phyloP scores from a whole-genome alignment of 1,140 invertebrate genomes.

The Drusus annulatus region DNA sequence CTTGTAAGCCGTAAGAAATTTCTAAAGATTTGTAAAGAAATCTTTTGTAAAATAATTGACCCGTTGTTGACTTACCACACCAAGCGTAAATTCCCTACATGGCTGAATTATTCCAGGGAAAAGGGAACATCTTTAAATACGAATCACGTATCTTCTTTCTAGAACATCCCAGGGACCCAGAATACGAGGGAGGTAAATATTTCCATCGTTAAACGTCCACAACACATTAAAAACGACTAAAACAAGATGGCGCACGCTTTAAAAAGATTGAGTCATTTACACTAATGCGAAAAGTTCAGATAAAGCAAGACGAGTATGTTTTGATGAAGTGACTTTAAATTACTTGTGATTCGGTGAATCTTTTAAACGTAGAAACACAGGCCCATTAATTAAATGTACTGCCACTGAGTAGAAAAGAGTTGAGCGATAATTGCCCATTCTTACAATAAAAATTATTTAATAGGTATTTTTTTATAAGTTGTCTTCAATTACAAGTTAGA shows the following conservation, averaged over 20 bases:
- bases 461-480: neutral
- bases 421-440: no score
- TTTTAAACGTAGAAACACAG: neutral
- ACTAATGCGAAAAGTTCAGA: no score
- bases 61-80: neutral
- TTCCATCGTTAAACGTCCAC: neutral
- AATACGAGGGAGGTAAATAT: conserved; percentile 10
- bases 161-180: neutral
- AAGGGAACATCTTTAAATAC: conserved; percentile 6
- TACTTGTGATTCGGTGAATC: neutral
- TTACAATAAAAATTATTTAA: neutral
- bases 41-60: neutral
- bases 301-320: neutral
- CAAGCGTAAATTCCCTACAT: conserved; percentile 1
- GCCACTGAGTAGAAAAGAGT: neutral
- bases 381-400: neutral
- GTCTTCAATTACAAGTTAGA: neutral
- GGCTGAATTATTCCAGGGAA: neutral
- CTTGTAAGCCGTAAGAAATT: neutral
- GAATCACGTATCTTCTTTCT: conserved; percentile 12
- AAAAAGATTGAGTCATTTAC: no score
- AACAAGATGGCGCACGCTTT: no score
- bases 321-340: neutral
- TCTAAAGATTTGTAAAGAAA: neutral
- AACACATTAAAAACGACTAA: neutral